phyloP scores from a whole-genome alignment of 2,888 invertebrate species.

The Pristionchus entomophagus region DNA sequence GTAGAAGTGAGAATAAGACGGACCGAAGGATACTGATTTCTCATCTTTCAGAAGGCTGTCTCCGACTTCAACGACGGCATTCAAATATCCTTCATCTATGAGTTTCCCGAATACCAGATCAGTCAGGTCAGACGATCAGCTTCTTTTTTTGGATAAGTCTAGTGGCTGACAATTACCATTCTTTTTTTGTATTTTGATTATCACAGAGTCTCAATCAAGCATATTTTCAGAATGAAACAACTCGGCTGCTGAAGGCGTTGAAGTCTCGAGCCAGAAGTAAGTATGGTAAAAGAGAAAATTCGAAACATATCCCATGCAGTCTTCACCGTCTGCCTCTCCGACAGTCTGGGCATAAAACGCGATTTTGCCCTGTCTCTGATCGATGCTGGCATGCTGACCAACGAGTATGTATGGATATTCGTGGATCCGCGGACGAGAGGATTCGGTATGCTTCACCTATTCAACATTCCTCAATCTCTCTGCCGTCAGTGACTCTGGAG shows the following conservation, averaged over 20 bases:
- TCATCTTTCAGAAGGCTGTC: constrained; percentile 5
- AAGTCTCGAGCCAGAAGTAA: constrained; percentile 21
- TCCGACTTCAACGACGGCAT: constrained; percentile 44
- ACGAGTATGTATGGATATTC: constrained; percentile 69
- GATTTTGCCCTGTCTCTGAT: constrained; percentile 53
- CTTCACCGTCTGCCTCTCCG: constrained; percentile 56
- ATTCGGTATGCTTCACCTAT: constrained; percentile 48
- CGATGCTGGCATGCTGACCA: constrained; percentile 60
- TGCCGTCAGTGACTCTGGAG: not conserved
- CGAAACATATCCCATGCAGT: constrained; percentile 47
- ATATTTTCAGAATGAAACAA: constrained; percentile 17
- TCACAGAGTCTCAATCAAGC: no score
- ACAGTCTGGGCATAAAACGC: constrained; percentile 39
- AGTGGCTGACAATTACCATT: no score
- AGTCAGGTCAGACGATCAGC: no score
- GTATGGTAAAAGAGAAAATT: not conserved
- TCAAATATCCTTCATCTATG: constrained; percentile 33
- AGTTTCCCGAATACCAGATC: constrained; percentile 25
- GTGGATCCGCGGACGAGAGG: constrained; percentile 58
- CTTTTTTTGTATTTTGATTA: no score
- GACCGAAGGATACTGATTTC: no score
- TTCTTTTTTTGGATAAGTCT: no score
- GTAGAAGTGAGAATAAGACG: constrained; percentile 55
- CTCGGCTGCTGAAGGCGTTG: not conserved
- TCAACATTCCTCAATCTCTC: not conserved